phyloP scores from a whole-genome alignment of 2,113 vertebrate genomes.

The Galeopterus variegatus region DNA sequence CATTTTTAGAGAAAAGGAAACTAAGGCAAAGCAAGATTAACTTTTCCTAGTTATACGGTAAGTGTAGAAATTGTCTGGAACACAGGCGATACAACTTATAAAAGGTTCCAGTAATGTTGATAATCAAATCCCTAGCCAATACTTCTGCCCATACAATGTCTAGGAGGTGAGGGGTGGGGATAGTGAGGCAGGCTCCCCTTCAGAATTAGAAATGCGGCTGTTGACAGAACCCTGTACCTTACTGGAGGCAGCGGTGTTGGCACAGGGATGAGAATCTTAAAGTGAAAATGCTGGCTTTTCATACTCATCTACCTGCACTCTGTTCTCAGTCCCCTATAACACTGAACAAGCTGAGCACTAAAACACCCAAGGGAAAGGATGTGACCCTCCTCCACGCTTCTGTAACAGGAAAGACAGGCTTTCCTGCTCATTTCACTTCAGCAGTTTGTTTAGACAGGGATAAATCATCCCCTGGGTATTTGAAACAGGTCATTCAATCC shows the following conservation, averaged over 20 bases:
- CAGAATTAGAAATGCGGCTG: neutral
- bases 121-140: neutral
- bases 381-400: neutral
- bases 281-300: neutral
- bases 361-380: neutral
- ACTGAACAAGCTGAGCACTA: neutral
- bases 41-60: neutral
- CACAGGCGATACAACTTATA: neutral
- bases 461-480: neutral
- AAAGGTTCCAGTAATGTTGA: neutral
- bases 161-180: neutral
- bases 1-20: neutral
- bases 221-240: too few relatives aligned
- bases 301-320: neutral
- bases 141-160: accelerated
- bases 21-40: neutral
- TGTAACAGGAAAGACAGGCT: slow-evolving; percentile 65
- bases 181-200: neutral
- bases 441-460: slow-evolving; percentile 43
- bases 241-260: accelerated
- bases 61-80: neutral
- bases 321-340: neutral
- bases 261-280: neutral
- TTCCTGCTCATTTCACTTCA: slow-evolving; percentile 28
- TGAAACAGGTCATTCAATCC: neutral